A percentile compares a stretch with the other conserved stretches of the same genome.
Evolutionary conservation across 2,797 vertebrate genomes (phyloP).

Genomic region (Columba guinea): DNA sequence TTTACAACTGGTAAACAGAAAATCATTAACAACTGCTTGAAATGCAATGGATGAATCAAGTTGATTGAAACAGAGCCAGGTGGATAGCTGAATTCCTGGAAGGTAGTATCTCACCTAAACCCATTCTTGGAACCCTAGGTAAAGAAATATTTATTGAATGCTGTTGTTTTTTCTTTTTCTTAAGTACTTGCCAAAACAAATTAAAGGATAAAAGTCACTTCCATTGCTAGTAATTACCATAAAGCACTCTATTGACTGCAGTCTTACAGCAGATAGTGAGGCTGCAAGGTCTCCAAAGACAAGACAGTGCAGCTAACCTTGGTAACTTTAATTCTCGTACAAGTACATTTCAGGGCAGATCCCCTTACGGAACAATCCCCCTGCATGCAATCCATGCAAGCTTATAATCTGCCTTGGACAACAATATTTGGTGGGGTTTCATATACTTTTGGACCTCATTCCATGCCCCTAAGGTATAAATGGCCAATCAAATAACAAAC

Average conservation of each 20-base stretch:
- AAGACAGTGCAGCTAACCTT: not conserved
- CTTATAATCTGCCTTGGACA: not conserved
- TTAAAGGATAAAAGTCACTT: slow-evolving; percentile 2
- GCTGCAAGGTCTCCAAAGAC: not conserved
- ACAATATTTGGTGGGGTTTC: not conserved
- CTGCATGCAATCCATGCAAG: not conserved
- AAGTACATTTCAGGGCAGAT: not conserved
- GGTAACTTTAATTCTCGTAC: not conserved
- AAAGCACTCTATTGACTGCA: not conserved
- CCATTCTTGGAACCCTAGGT: slow-evolving; percentile 18
- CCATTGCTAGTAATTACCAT: not conserved
- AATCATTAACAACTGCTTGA: not conserved
- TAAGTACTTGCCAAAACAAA: not conserved
- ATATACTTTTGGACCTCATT: not conserved
- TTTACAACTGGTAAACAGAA: not conserved
- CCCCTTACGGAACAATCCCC: not conserved
- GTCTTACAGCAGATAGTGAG: not conserved
- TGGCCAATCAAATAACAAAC: not conserved
- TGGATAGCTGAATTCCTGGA: not conserved
- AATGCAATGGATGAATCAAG: not conserved
- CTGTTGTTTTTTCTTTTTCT: not conserved
- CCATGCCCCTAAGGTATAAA: not conserved
- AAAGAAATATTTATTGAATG: slow-evolving; percentile 37
- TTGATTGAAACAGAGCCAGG: slow-evolving; percentile 1
- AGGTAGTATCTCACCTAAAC: slow-evolving; percentile 32